phyloP scores from a whole-genome alignment of 2,888 invertebrate species.

The Laspeyria flexula region DNA sequence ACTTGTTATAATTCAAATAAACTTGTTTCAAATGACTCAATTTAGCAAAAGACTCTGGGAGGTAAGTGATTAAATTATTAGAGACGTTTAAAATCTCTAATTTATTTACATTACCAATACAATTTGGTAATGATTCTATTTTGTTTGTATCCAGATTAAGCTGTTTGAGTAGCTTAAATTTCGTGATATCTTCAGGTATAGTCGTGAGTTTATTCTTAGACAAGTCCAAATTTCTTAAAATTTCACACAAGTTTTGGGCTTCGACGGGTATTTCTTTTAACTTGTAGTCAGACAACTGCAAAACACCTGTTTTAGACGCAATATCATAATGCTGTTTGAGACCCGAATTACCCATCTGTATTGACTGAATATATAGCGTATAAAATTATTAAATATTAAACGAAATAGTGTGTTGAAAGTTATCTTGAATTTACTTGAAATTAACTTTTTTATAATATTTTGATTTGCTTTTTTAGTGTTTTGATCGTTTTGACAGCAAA shows the following conservation, averaged over 20 bases:
- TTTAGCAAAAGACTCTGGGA: slow-evolving; percentile 88
- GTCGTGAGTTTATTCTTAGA: slow-evolving; percentile 95
- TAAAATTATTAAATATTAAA: neutral
- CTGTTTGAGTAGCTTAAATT: slow-evolving; percentile 90
- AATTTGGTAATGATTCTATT: slow-evolving; percentile 89
- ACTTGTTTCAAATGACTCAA: slow-evolving; percentile 91
- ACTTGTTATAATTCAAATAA: slow-evolving; percentile 90
- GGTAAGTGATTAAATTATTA: slow-evolving; percentile 90
- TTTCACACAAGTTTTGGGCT: slow-evolving; percentile 85
- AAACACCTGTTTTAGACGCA: slow-evolving; percentile 97
- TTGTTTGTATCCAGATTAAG: slow-evolving; percentile 94
- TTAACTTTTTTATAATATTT: no score
- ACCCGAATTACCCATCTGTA: slow-evolving; percentile 93
- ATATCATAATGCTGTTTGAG: slow-evolving; percentile 97
- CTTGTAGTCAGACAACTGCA: slow-evolving; percentile 94
- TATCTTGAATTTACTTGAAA: no score
- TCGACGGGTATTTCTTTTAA: slow-evolving; percentile 92
- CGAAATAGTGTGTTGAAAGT: no score
- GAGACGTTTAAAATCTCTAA: slow-evolving; percentile 92
- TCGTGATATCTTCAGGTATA: slow-evolving; percentile 92
- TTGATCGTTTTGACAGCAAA: no score
- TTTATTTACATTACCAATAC: slow-evolving; percentile 89
- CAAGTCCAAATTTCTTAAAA: slow-evolving; percentile 95
- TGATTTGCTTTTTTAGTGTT: no score
- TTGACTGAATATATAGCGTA: neutral